Conservation (phyloP, 2,888 invertebrate genomes). For the Tipula lateralis region DNA sequence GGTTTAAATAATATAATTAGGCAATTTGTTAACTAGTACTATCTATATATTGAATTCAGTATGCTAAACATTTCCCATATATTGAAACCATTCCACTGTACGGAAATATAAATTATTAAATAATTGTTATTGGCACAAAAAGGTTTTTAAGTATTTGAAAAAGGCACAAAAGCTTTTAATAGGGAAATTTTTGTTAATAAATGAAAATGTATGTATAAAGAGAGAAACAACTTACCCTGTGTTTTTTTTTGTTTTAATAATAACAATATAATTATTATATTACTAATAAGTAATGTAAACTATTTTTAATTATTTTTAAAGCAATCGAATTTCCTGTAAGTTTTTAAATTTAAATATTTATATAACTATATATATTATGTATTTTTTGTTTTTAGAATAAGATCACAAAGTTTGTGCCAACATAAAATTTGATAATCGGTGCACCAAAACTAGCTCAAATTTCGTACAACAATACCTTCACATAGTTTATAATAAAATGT, state of each 20-base stretch:
- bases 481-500: background rate
- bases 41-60: background rate
- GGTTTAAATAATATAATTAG: no score
- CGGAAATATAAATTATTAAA: background rate
- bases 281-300: background rate
- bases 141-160: background rate
- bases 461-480: background rate
- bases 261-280: background rate
- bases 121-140: background rate
- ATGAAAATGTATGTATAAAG: background rate
- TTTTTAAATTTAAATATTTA: background rate
- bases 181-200: background rate
- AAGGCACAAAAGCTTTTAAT: background rate
- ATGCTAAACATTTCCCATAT: background rate
- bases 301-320: background rate
- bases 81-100: background rate
- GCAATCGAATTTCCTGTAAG: constrained; percentile 1
- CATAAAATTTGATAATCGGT: background rate
- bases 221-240: background rate
- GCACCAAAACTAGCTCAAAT: background rate
- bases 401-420: constrained; percentile 5
- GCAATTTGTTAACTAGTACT: no score
- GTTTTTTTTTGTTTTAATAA: background rate
- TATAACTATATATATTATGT: background rate
- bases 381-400: background rate